Conservation (phyloP, 2,888 invertebrate species). For the Macrosiphum euphorbiae region DNA sequence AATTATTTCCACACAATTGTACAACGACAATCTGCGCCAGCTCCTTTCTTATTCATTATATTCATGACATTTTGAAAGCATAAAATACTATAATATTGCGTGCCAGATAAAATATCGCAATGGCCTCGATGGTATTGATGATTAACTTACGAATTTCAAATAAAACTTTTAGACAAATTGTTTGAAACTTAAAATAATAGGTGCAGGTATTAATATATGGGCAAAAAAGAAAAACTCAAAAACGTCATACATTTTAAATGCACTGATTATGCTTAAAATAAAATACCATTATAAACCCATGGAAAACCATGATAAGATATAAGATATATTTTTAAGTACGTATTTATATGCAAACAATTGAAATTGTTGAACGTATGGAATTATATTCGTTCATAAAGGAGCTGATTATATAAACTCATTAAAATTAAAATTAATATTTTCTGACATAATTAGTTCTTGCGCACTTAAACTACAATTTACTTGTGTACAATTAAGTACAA, state of each 20-base stretch:
- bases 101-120: neutral
- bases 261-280: neutral
- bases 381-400: neutral
- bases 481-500: neutral
- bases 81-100: slow-evolving; percentile 2
- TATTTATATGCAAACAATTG: neutral
- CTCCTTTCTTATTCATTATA: slow-evolving; percentile 25
- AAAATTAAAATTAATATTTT: neutral
- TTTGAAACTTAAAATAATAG: slow-evolving; percentile 1
- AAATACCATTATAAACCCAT: neutral
- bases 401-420: neutral
- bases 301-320: neutral
- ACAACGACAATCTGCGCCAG: slow-evolving; percentile 3
- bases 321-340: neutral
- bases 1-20: slow-evolving; percentile 38
- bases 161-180: neutral
- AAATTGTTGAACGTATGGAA: neutral
- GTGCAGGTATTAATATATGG: neutral
- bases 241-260: neutral
- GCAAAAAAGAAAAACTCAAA: neutral
- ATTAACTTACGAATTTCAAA: neutral
- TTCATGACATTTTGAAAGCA: slow-evolving; percentile 28
- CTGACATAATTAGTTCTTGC: neutral
- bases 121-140: neutral
- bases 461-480: neutral